These are phyloP conservation scores for Maccullochella peelii DNA, from an alignment of 2,113 vertebrate genomes.

Conservation along the genomic window DNA sequence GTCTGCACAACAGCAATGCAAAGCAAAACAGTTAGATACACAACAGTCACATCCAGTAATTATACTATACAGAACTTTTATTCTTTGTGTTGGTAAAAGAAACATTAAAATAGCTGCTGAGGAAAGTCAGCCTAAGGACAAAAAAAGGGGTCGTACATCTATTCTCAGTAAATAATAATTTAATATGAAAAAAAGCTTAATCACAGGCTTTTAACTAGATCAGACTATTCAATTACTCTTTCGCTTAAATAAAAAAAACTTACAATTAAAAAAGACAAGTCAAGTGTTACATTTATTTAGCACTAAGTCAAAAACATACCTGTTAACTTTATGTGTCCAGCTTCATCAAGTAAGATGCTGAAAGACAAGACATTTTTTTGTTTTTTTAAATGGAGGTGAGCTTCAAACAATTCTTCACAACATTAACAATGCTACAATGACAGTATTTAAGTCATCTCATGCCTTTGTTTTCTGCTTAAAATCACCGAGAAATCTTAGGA, in stretches of 20 bases:
- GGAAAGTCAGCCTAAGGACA: slow-evolving; percentile 2
- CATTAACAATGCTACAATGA: background rate
- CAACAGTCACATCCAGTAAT: background rate
- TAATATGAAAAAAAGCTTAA: slow-evolving; percentile 10
- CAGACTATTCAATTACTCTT: background rate
- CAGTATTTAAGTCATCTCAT: background rate
- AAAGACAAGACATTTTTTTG: slow-evolving; percentile 86
- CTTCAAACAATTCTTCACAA: background rate
- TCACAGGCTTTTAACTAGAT: background rate
- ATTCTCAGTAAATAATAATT: background rate
- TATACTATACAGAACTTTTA: background rate
- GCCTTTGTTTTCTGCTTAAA: background rate
- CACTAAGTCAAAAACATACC: slow-evolving; percentile 81
- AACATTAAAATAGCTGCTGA: background rate
- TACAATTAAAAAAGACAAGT: background rate
- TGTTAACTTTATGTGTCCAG: slow-evolving; percentile 99
- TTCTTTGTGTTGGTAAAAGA: background rate
- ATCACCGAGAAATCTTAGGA: background rate
- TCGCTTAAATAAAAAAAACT: background rate
- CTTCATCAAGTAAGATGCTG: slow-evolving; percentile 99
- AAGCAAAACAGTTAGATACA: slow-evolving; percentile 4
- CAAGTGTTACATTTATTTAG: background rate
- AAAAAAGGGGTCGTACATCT: background rate
- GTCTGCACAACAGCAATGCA: slow-evolving; percentile 83
- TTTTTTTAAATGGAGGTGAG: slow-evolving; percentile 5